A percentile compares a stretch with the other conserved stretches of the same genome.
phyloP scores from a whole-genome alignment of 2,797 vertebrate species.

The Phataginus tricuspis region DNA sequence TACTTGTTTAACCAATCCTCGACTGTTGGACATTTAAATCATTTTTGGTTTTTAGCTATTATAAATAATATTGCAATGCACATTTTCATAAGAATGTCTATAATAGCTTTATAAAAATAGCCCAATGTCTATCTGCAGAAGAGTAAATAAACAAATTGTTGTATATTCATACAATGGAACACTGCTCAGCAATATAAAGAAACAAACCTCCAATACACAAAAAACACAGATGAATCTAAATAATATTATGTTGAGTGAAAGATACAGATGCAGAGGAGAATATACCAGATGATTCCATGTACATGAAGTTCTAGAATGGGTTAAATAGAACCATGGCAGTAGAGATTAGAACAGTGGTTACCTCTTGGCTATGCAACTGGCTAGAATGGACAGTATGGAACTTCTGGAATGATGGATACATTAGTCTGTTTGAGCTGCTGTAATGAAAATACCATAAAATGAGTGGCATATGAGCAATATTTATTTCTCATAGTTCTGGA shows the following conservation, averaged over 20 bases:
- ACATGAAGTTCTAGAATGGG: not conserved
- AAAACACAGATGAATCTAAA: not conserved
- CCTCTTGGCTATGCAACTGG: not conserved
- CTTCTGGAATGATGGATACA: not conserved
- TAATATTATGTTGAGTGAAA: not conserved
- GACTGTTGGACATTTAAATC: not conserved
- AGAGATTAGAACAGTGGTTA: not conserved
- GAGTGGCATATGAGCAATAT: not conserved
- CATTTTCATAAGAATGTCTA: not conserved
- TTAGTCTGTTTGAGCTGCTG: not conserved
- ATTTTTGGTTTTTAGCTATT: not conserved
- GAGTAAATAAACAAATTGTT: not conserved
- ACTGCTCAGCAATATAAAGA: not conserved
- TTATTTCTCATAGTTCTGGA: not conserved
- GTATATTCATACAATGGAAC: not conserved
- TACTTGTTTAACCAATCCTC: not conserved
- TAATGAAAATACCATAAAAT: not conserved
- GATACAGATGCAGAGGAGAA: not conserved
- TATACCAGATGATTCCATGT: not conserved
- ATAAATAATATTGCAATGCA: not conserved
- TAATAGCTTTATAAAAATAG: not conserved
- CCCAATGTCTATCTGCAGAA: not conserved
- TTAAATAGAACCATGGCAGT: not conserved
- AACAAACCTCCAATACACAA: not conserved
- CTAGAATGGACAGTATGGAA: not conserved